Evolutionary conservation across 1,140 invertebrate genomes (phyloP).

Genomic region (Meloidogyne hapla): DNA sequence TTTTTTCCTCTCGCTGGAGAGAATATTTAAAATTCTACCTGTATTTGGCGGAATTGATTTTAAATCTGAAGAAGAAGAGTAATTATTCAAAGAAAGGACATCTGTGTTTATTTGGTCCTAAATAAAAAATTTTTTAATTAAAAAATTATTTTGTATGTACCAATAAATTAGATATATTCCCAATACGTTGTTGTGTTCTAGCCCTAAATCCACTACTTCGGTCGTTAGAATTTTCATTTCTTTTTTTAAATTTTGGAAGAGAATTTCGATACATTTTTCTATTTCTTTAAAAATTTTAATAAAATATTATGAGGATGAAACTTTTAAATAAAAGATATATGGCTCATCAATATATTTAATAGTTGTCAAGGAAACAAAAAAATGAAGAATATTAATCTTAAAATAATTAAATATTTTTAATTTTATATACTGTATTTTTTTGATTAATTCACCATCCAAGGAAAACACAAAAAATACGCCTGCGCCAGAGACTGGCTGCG

Average conservation of each 20-base stretch:
- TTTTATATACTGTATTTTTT: too few species aligned
- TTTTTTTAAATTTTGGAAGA: background rate
- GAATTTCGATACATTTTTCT: background rate
- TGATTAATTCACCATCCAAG: too few species aligned
- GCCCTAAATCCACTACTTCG: background rate
- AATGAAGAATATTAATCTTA: too few species aligned
- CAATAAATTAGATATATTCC: background rate
- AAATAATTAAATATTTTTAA: too few species aligned
- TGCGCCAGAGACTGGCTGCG: too few species aligned
- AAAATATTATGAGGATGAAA: too few species aligned
- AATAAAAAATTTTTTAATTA: background rate
- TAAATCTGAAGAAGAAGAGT: background rate
- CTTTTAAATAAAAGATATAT: too few species aligned
- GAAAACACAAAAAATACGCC: too few species aligned
- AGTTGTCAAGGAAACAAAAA: slow-evolving; percentile 4
- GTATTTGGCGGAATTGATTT: background rate
- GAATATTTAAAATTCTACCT: background rate
- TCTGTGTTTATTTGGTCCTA: background rate
- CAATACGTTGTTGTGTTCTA: background rate
- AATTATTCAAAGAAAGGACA: background rate
- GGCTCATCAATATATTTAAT: background rate
- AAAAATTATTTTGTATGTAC: background rate
- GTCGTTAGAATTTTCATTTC: background rate
- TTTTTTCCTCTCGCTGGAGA: too few species aligned
- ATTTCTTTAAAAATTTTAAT: background rate